Percentiles rank a stretch among this genome's conserved stretches.
Conservation (phyloP, 2,113 vertebrate genomes). For the Meleagris gallopavo region DNA sequence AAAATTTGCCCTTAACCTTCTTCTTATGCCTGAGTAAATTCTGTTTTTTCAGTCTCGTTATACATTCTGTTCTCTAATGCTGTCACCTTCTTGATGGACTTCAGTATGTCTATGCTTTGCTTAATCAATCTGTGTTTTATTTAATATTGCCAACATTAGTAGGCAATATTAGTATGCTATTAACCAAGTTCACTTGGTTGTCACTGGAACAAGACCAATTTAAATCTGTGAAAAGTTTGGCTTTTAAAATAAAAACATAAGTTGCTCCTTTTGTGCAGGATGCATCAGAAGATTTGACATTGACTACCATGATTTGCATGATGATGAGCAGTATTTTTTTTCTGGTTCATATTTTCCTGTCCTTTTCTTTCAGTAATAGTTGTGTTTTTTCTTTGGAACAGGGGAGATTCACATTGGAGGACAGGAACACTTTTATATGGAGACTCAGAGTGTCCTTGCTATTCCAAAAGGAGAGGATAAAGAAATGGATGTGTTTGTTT, state of each 20-base stretch:
- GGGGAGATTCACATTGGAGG: conserved; percentile 76
- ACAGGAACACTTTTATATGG: conserved; percentile 84
- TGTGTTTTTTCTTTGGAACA: conserved; percentile 13
- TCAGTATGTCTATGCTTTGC: neutral
- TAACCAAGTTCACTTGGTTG: neutral
- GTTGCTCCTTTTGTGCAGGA: neutral
- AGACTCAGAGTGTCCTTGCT: conserved; percentile 79
- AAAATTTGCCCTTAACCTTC: neutral
- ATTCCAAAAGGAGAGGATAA: conserved; percentile 79
- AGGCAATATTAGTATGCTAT: neutral
- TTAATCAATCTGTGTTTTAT: neutral
- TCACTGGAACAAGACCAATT: neutral
- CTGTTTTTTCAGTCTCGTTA: neutral
- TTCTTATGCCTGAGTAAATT: neutral
- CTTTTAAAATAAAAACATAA: no score
- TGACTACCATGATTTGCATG: neutral
- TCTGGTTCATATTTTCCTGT: neutral
- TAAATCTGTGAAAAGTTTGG: neutral
- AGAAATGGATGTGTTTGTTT: conserved; percentile 81
- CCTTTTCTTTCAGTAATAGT: neutral
- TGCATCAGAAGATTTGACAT: neutral
- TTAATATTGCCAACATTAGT: neutral
- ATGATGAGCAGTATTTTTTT: neutral
- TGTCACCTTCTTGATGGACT: neutral
- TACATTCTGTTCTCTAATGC: neutral